Percentiles rank a stretch among this genome's conserved stretches.
Evolutionary conservation across 2,113 vertebrate species (phyloP).

Genomic region (Clupea harengus): DNA sequence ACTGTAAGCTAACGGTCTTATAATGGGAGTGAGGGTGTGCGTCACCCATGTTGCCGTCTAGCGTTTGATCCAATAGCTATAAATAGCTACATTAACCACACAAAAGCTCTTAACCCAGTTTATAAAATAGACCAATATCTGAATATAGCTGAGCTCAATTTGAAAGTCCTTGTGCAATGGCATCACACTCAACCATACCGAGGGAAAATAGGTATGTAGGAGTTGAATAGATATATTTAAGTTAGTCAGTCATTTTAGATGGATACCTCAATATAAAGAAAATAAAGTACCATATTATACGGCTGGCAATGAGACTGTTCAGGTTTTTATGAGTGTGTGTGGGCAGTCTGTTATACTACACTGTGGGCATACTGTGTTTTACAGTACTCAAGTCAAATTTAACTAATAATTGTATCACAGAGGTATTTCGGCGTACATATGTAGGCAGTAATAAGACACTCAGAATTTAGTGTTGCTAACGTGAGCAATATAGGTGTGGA

Average conservation of each 20-base stretch:
- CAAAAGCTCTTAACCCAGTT: background rate
- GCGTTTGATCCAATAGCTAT: background rate
- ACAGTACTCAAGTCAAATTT: background rate
- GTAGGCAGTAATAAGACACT: background rate
- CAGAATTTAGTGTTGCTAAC: background rate
- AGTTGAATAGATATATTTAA: background rate
- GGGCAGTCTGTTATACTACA: background rate
- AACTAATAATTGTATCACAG: background rate
- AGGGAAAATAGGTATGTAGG: background rate
- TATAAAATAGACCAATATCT: constrained; percentile 21
- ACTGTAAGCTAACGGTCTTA: background rate
- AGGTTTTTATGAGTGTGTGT: background rate
- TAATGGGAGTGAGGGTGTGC: background rate
- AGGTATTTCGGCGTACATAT: background rate
- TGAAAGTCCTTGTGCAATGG: background rate
- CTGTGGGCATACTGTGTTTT: background rate
- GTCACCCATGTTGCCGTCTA: background rate
- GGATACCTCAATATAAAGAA: background rate
- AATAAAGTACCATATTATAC: background rate
- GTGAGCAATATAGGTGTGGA: background rate
- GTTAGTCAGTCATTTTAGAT: background rate
- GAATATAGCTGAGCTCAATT: constrained; percentile 26
- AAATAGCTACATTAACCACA: constrained; percentile 13
- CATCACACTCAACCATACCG: background rate
- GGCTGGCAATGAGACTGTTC: background rate